Conservation (phyloP, 2,797 vertebrate genomes). For the Cossypha dichroa region DNA sequence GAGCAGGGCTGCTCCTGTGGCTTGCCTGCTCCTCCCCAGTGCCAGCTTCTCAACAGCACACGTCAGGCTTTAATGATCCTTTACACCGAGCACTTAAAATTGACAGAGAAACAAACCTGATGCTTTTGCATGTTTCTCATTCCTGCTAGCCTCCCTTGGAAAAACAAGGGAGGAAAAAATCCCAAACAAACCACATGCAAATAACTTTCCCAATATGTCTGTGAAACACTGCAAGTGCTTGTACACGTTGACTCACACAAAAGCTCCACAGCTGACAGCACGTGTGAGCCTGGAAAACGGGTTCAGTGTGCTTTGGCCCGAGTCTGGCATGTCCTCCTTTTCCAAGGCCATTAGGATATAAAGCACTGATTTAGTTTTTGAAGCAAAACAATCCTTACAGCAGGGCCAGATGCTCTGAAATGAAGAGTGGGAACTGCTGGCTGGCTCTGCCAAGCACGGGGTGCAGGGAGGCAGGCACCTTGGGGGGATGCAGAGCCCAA, state of each 20-base stretch:
- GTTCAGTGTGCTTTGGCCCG: background rate
- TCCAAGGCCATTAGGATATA: background rate
- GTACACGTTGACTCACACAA: background rate
- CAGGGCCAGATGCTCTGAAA: background rate
- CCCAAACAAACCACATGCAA: background rate
- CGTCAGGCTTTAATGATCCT: background rate
- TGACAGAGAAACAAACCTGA: background rate
- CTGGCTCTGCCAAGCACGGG: rapidly evolving
- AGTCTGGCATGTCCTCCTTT: background rate
- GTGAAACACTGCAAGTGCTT: background rate
- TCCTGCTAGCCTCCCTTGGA: background rate
- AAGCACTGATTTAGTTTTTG: conserved; percentile 3
- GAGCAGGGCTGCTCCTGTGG: background rate
- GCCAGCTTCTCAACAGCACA: background rate
- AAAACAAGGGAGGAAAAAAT: background rate
- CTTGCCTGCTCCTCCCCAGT: conserved; percentile 2
- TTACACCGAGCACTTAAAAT: background rate
- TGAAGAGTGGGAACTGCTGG: background rate
- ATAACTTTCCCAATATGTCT: background rate
- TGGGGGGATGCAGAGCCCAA: background rate
- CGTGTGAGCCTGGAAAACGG: background rate
- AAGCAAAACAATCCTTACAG: conserved; percentile 17
- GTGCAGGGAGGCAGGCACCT: background rate
- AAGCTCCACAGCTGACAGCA: background rate
- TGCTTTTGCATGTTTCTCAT: background rate